Percentiles rank a stretch among this genome's conserved stretches.
These are phyloP conservation scores for Taenioides sp. DNA, from an alignment of 2,797 vertebrate genomes.

Conservation along the genomic window DNA sequence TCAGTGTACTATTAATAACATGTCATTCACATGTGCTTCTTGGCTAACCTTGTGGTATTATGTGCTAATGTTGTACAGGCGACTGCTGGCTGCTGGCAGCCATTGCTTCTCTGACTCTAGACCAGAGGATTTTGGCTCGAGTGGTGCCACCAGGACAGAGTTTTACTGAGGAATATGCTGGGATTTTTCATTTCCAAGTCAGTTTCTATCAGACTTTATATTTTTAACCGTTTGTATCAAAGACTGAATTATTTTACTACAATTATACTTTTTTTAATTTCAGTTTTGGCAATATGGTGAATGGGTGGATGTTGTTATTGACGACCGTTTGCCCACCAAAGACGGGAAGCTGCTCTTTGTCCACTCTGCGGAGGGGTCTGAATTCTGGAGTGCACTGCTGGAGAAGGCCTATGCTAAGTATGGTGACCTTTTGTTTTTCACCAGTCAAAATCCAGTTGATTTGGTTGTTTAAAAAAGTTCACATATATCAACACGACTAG, in stretches of 20 bases:
- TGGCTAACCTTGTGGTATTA: not conserved
- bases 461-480: not conserved
- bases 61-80: slow-evolving; percentile 52
- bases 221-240: not conserved
- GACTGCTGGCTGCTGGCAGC: slow-evolving; percentile 84
- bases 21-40: not conserved
- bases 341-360: slow-evolving; percentile 85
- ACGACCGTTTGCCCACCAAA: slow-evolving; percentile 81
- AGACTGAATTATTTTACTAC: not conserved
- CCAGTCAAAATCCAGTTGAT: not conserved
- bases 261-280: not conserved
- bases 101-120: slow-evolving; percentile 80
- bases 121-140: slow-evolving; percentile 70
- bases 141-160: slow-evolving; percentile 76
- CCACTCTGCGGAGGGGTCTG: slow-evolving; percentile 75
- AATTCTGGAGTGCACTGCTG: slow-evolving; percentile 84
- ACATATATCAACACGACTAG: not conserved
- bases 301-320: slow-evolving; percentile 90
- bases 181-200: slow-evolving; percentile 81
- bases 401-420: slow-evolving; percentile 88
- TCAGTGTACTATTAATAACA: not conserved
- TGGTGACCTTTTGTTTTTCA: not conserved
- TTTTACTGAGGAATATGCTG: slow-evolving; percentile 73
- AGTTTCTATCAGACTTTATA: not conserved
- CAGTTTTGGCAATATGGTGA: slow-evolving; percentile 91